Evolutionary conservation across 2,888 invertebrate genomes (phyloP).

Genomic region (Gisinianus flammeolus): DNA sequence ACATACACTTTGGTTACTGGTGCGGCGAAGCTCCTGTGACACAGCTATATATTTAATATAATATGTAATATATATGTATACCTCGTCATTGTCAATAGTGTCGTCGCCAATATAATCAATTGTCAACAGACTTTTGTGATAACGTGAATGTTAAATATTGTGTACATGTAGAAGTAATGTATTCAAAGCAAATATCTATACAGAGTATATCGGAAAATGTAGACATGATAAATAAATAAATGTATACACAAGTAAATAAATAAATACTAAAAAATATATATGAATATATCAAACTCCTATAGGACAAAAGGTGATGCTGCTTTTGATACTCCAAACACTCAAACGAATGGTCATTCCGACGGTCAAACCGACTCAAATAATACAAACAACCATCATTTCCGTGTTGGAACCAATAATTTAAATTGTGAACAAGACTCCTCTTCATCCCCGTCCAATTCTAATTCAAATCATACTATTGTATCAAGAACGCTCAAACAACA

Average conservation of each 20-base stretch:
- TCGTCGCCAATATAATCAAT: neutral
- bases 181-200: neutral
- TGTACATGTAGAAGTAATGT: neutral
- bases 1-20: neutral
- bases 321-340: constrained; percentile 69
- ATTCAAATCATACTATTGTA: constrained; percentile 64
- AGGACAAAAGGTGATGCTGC: constrained; percentile 48
- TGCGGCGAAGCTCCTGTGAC: neutral
- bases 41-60: neutral
- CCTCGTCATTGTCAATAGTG: neutral
- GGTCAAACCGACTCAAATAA: constrained; percentile 64
- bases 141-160: neutral
- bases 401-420: constrained; percentile 19
- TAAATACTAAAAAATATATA: neutral
- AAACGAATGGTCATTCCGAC: constrained; percentile 72
- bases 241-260: neutral
- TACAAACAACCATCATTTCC: neutral
- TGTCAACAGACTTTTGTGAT: constrained; percentile 3
- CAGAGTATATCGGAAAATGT: neutral
- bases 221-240: neutral
- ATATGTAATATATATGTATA: neutral
- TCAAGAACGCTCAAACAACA: constrained; percentile 73
- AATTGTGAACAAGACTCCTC: constrained; percentile 40
- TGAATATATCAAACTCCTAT: neutral
- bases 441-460: constrained; percentile 8